A percentile compares a stretch with the other conserved stretches of the same genome.
Conservation (phyloP, 2,113 vertebrate genomes). For the Myotis brandtii region DNA sequence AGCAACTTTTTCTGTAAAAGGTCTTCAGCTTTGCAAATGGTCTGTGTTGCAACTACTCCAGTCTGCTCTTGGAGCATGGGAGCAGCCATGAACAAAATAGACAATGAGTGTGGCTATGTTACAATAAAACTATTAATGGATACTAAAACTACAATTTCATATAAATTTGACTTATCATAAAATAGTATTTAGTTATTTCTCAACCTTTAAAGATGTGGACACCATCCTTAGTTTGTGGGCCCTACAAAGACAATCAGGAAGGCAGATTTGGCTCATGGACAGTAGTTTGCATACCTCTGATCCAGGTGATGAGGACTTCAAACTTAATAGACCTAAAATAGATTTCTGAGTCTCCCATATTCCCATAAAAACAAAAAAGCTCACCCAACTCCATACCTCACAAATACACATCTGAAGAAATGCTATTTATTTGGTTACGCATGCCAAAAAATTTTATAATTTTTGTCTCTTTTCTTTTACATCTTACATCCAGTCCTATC, state of each 20-base stretch:
- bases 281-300: background rate
- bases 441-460: background rate
- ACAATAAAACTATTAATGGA: background rate
- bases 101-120: background rate
- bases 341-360: background rate
- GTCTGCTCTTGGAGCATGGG: background rate
- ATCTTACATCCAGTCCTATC: background rate
- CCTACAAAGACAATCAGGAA: background rate
- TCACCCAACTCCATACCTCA: accelerated
- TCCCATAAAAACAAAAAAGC: background rate
- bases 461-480: background rate
- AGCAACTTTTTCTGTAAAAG: background rate
- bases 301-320: background rate
- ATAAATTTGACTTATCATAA: background rate
- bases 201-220: background rate
- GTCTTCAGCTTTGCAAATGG: background rate
- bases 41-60: background rate
- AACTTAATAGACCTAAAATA: background rate
- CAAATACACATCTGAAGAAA: background rate
- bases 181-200: background rate
- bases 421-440: background rate
- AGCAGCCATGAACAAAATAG: background rate
- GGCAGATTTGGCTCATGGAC: background rate
- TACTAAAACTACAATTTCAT: background rate
- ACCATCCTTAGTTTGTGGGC: background rate